These are phyloP conservation scores for Eciton burchellii DNA, from an alignment of 1,140 invertebrate species.

Conservation along the genomic window DNA sequence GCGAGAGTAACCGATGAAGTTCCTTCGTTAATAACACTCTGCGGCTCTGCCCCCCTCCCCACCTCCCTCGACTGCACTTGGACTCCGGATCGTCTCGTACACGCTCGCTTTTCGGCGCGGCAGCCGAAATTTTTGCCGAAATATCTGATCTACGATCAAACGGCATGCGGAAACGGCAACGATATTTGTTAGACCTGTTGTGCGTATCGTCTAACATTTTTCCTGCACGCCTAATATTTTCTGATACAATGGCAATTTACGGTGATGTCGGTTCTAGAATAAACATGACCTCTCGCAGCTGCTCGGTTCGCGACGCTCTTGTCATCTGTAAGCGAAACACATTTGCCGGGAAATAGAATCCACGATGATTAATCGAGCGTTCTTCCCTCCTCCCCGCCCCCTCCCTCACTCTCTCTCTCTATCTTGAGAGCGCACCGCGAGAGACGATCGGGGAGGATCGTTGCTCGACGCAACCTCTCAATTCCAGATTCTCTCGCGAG, in stretches of 20 bases:
- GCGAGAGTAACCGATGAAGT: conserved; percentile 75
- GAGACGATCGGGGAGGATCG: conserved; percentile 10
- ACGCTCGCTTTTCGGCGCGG: too few relatives aligned
- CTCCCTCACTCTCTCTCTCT: too few relatives aligned
- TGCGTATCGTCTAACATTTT: too few relatives aligned
- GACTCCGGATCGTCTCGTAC: too few relatives aligned
- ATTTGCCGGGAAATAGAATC: too few relatives aligned
- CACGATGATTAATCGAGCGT: background rate
- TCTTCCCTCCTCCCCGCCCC: too few relatives aligned
- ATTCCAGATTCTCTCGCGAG: background rate
- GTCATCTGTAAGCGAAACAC: too few relatives aligned
- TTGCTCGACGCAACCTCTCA: background rate
- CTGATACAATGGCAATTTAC: too few relatives aligned
- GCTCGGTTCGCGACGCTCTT: too few relatives aligned
- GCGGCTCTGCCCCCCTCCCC: conserved; percentile 21
- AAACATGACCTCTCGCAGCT: too few relatives aligned
- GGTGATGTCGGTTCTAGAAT: too few relatives aligned
- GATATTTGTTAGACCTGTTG: conserved; percentile 16
- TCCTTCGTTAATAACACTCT: conserved; percentile 71
- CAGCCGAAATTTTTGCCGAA: conserved; percentile 10
- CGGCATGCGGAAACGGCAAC: conserved; percentile 7
- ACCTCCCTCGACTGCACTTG: conserved; percentile 18
- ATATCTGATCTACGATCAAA: conserved; percentile 6
- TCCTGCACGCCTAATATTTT: background rate
- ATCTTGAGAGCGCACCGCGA: too few relatives aligned